Conservation (phyloP, 2,888 invertebrate genomes). For the Parascotia fuliginaria region DNA sequence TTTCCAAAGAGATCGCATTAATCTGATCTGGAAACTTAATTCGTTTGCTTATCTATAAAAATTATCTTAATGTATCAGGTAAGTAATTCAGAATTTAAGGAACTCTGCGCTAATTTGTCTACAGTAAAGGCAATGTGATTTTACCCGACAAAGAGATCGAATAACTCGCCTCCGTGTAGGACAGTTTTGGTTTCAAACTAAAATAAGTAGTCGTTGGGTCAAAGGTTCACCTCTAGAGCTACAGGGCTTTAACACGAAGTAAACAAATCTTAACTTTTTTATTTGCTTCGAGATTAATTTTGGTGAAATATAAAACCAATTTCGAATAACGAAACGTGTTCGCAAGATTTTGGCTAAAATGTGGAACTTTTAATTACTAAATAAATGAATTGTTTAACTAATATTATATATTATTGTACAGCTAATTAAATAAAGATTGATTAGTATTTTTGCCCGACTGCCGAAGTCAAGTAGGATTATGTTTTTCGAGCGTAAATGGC, state of each 20-base stretch:
- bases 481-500: too few relatives aligned
- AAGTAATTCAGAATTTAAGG: too few relatives aligned
- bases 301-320: not conserved
- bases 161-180: too few relatives aligned
- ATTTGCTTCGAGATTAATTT: not conserved
- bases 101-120: too few relatives aligned
- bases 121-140: too few relatives aligned
- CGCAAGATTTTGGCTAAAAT: not conserved
- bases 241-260: not conserved
- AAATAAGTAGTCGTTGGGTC: not conserved
- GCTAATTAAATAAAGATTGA: too few relatives aligned
- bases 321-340: not conserved
- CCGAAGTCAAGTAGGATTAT: too few relatives aligned
- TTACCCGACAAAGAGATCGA: too few relatives aligned
- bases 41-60: too few relatives aligned
- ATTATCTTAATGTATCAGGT: too few relatives aligned
- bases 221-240: not conserved
- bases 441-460: too few relatives aligned
- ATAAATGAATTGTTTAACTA: not conserved
- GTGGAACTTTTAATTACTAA: not conserved
- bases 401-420: too few relatives aligned
- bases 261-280: not conserved
- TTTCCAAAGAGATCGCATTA: constrained; percentile 8
- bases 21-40: constrained; percentile 6
- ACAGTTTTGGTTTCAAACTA: not conserved